These are phyloP conservation scores for Sorex fumeus DNA, from an alignment of 2,113 vertebrate genomes.

Conservation along the genomic window DNA sequence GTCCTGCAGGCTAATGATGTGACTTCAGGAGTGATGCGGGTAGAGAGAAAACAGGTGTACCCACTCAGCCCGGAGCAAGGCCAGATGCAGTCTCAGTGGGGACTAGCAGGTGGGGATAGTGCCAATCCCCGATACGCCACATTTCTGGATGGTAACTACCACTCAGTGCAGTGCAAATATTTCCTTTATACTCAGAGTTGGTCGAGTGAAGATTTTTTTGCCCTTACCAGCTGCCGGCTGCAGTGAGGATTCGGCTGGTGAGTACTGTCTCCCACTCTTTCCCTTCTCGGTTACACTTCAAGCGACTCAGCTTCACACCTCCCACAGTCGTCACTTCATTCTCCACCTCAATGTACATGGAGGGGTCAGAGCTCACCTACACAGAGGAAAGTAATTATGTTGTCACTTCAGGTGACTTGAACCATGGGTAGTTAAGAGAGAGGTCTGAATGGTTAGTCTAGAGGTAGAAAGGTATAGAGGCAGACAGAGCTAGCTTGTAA, in stretches of 20 bases:
- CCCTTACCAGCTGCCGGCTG: conserved; percentile 95
- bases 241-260: conserved; percentile 94
- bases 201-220: background rate
- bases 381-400: conserved; percentile 50
- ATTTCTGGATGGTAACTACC: background rate
- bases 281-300: conserved; percentile 95
- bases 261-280: conserved; percentile 96
- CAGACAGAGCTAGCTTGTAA: background rate
- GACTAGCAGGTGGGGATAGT: background rate
- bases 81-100: background rate
- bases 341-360: conserved; percentile 96
- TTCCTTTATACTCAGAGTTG: background rate
- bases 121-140: background rate
- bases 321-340: conserved; percentile 94
- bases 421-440: background rate
- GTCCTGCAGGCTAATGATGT: background rate
- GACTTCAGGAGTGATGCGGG: background rate
- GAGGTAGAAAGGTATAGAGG: background rate
- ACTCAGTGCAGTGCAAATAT: background rate
- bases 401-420: background rate
- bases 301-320: conserved; percentile 94
- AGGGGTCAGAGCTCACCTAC: conserved; percentile 95
- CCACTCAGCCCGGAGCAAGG: background rate
- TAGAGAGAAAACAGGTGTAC: background rate
- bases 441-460: background rate